Percentiles rank a stretch among this genome's conserved stretches.
These are phyloP conservation scores for Entomobrya proxima DNA, from an alignment of 2,888 invertebrate species.

Conservation along the genomic window DNA sequence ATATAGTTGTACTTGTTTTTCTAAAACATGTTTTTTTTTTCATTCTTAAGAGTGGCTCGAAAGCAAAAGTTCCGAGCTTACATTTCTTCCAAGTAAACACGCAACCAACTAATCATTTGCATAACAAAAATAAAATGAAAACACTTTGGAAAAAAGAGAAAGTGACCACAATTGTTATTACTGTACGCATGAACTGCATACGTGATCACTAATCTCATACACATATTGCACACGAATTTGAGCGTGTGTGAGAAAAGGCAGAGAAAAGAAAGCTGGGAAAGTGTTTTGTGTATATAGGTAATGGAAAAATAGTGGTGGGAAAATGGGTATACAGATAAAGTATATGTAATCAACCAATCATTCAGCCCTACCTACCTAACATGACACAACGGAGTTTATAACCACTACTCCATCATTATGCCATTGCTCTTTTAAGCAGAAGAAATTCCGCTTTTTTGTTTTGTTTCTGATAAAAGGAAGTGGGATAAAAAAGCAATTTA, in stretches of 20 bases:
- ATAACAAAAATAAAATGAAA: conserved; percentile 46
- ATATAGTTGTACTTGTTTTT: conserved; percentile 24
- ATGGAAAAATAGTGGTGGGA: neutral
- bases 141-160: conserved; percentile 15
- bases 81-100: conserved; percentile 21
- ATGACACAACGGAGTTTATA: neutral
- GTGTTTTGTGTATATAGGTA: neutral
- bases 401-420: conserved; percentile 35
- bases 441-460: neutral
- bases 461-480: conserved; percentile 7
- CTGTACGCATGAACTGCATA: conserved; percentile 22
- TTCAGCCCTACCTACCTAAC: conserved; percentile 15
- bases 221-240: neutral
- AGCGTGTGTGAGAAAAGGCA: neutral
- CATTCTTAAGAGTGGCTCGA: conserved; percentile 1
- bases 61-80: neutral
- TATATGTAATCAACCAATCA: conserved; percentile 41
- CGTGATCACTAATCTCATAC: neutral
- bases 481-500: neutral
- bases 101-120: conserved; percentile 56
- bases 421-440: conserved; percentile 45
- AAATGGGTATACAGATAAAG: conserved; percentile 9
- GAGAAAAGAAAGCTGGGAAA: neutral
- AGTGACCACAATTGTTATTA: conserved; percentile 34
- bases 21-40: neutral